phyloP scores from a whole-genome alignment of 1,140 invertebrate genomes.

The Drosophila jambulina region DNA sequence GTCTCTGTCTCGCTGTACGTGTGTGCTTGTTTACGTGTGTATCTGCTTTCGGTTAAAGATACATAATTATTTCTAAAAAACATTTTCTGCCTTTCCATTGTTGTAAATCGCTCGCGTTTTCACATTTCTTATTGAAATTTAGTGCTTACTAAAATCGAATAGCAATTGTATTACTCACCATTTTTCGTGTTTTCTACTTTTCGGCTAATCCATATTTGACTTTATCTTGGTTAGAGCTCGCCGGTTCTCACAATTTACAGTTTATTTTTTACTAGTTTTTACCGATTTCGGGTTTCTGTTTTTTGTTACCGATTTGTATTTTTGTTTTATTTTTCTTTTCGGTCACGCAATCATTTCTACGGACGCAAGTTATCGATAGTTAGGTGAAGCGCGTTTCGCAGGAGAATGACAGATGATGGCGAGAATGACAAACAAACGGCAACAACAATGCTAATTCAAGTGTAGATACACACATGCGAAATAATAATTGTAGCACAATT shows the following conservation, averaged over 20 bases:
- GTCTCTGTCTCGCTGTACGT: slow-evolving; percentile 35
- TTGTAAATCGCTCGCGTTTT: slow-evolving; percentile 81
- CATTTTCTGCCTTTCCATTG: slow-evolving; percentile 84
- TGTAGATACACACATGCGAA: slow-evolving; percentile 81
- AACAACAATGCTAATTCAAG: slow-evolving; percentile 76
- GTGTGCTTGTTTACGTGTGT: slow-evolving; percentile 52
- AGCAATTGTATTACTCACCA: slow-evolving; percentile 40
- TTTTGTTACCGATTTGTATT: slow-evolving; percentile 16
- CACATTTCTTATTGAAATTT: slow-evolving; percentile 43
- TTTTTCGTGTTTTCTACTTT: slow-evolving; percentile 6
- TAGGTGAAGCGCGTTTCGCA: slow-evolving; percentile 58
- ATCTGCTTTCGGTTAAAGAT: slow-evolving; percentile 80
- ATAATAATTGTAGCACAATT: slow-evolving; percentile 81
- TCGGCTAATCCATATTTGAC: slow-evolving; percentile 41
- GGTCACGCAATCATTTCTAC: slow-evolving; percentile 52
- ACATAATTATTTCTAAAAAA: slow-evolving; percentile 85
- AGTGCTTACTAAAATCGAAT: not conserved
- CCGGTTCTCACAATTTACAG: slow-evolving; percentile 38
- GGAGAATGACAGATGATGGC: slow-evolving; percentile 64
- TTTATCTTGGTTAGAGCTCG: slow-evolving; percentile 20
- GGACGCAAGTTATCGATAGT: slow-evolving; percentile 68
- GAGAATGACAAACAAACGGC: slow-evolving; percentile 61
- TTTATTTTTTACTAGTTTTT: slow-evolving; percentile 14
- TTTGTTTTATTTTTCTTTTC: slow-evolving; percentile 23
- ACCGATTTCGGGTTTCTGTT: slow-evolving; percentile 7